Percentiles rank a stretch among this genome's conserved stretches.
phyloP scores from a whole-genome alignment of 2,797 vertebrate species.

The Premnoplex brunnescens region DNA sequence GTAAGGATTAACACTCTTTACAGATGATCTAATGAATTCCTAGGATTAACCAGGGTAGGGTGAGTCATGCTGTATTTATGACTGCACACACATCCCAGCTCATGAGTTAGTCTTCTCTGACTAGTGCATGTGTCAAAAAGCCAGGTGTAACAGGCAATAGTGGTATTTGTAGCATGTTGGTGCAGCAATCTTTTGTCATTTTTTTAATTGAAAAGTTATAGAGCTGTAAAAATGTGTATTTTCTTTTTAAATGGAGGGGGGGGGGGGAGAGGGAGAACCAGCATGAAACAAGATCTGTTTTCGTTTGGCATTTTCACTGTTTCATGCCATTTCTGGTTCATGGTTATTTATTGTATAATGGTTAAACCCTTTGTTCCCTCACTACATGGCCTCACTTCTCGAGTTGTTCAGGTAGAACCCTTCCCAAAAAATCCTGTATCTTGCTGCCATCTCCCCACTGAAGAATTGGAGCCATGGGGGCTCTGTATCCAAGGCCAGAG shows the following conservation, averaged over 20 bases:
- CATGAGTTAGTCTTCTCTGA: not conserved
- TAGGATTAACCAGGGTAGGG: not conserved
- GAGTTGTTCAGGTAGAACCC: constrained; percentile 26
- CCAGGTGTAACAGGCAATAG: no score
- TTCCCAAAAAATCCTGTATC: not conserved
- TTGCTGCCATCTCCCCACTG: not conserved
- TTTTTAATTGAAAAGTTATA: not conserved
- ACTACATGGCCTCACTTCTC: not conserved
- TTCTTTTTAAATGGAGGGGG: not conserved
- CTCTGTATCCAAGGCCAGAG: not conserved
- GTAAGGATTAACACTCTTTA: not conserved
- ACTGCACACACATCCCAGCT: not conserved
- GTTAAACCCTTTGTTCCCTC: not conserved
- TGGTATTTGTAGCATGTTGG: not conserved
- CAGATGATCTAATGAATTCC: not conserved
- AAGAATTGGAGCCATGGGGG: no score
- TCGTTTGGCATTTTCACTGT: not conserved
- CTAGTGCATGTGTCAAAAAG: not conserved
- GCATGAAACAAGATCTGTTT: not conserved
- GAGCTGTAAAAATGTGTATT: fast-evolving
- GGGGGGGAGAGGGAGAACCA: not conserved
- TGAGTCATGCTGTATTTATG: not conserved
- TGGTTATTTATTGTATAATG: not conserved
- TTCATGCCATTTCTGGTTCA: not conserved
- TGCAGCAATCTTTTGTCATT: fast-evolving